Base-by-base conservation (phyloP, 2,888 invertebrate genomes). In the Drosophila niveifrons region DNA sequence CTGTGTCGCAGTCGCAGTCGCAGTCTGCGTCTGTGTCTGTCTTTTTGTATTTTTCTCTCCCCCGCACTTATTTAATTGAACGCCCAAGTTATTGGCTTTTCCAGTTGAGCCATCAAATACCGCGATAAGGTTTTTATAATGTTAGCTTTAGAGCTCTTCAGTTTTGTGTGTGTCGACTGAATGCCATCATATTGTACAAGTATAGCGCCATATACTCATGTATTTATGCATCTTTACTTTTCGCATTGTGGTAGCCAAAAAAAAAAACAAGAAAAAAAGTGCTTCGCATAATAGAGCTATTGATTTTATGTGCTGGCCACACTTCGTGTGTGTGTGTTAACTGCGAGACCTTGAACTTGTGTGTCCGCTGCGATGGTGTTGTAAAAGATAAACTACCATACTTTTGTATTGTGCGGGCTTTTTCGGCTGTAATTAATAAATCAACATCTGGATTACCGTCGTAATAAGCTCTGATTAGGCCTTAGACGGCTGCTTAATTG, bases 91-190 rank as follows among this genome's bases (percentile, higher is more conserved):
- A 67, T 78, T 57, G 63, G 63, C 46, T 59, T 63, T 48, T 66
- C 53, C 71, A 75, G 55, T 71, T 59, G 47, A 66, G 76, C 72
- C 72, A 75, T 66, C 63, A 71, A 71, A 63, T 57, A 39, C 18
- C 47, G 28, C 58, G 51, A 55, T 75, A 62, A 75, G 41, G 39
- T 55, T 72, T 72, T 58, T 47, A 61, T 44, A 46, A 67, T 66
- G 39, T 64, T 66, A 28, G 36, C 66, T 58, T 66, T 53, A 13
- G 39, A 44, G 66, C 75, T 53, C 72, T 36, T 59, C 29, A 48
- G 34, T 47, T 68, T 23, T 23, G 23, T 28, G 23, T 28, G 15
- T 17, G 7, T 36, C 52, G 17, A 23, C 34, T 39, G 29, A 31
- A 48, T 48, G 6, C 28, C 34, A 11, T 11, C 34, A 34, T 11